Conservation (phyloP, 2,888 invertebrate species). For the Tromatobia lineatoria region DNA sequence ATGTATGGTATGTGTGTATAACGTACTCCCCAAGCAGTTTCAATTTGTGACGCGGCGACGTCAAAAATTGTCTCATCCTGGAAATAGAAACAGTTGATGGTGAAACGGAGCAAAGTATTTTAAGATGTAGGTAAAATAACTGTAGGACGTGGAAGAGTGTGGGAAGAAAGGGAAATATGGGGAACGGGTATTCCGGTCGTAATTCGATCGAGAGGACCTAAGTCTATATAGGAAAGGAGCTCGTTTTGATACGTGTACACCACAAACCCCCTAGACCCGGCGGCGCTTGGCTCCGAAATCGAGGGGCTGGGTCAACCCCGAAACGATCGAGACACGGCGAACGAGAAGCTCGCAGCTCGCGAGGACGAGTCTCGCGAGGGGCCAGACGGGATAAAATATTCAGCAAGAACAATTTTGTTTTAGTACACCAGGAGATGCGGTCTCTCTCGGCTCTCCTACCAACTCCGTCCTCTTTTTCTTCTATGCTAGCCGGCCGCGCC, state of each 20-base stretch:
- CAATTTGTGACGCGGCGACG: slow-evolving; percentile 7
- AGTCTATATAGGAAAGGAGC: slow-evolving; percentile 49
- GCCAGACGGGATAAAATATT: slow-evolving; percentile 74
- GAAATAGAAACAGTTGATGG: slow-evolving; percentile 12
- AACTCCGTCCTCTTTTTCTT: slow-evolving; percentile 19
- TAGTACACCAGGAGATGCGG: slow-evolving; percentile 71
- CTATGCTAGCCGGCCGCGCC: slow-evolving; percentile 27
- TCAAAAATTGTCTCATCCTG: slow-evolving; percentile 36
- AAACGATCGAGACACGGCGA: slow-evolving; percentile 61
- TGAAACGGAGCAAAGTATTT: slow-evolving; percentile 51
- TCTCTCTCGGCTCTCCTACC: slow-evolving; percentile 37
- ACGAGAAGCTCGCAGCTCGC: slow-evolving; percentile 49
- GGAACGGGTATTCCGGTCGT: slow-evolving; percentile 58
- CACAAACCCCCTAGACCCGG: slow-evolving; percentile 44
- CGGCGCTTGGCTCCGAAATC: slow-evolving; percentile 37
- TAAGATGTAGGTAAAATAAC: slow-evolving; percentile 12
- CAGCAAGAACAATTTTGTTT: slow-evolving; percentile 76
- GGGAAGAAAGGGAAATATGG: slow-evolving; percentile 25
- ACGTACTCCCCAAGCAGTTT: slow-evolving; percentile 32
- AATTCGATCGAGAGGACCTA: slow-evolving; percentile 64
- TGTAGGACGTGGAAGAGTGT: background rate
- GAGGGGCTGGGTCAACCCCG: slow-evolving; percentile 57
- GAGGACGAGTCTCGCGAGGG: slow-evolving; percentile 49
- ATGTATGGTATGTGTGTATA: slow-evolving; percentile 8
- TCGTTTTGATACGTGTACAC: slow-evolving; percentile 59